phyloP scores from a whole-genome alignment of 2,888 invertebrate species.

The Drosophila ustulata region DNA sequence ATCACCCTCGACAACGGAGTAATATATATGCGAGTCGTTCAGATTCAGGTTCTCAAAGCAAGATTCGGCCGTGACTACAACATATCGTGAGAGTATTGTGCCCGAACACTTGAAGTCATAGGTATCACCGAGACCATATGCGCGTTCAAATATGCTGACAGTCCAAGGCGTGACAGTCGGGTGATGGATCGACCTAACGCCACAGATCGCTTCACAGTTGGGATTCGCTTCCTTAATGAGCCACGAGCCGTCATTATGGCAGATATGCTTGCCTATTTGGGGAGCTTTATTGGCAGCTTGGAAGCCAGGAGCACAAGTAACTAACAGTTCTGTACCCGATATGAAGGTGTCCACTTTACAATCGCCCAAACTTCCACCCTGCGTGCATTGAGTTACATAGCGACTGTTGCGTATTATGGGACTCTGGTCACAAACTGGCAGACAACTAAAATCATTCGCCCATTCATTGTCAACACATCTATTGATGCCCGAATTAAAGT shows the following conservation, averaged over 20 bases:
- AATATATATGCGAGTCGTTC: background rate
- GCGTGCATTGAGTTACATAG: conserved; percentile 7
- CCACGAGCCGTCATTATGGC: conserved; percentile 73
- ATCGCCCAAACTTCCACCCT: background rate
- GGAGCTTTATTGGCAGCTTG: background rate
- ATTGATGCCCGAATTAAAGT: conserved; percentile 9
- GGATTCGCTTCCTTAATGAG: conserved; percentile 38
- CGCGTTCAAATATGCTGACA: conserved; percentile 38
- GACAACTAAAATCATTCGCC: background rate
- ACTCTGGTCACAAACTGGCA: conserved; percentile 16
- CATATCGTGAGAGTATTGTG: conserved; percentile 34
- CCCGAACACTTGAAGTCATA: conserved; percentile 24
- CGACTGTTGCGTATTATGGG: background rate
- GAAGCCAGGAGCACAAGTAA: conserved; percentile 55
- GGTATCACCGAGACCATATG: background rate
- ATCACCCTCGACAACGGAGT: conserved; percentile 35
- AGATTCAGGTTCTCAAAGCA: background rate
- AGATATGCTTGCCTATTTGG: conserved; percentile 30
- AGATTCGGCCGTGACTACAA: conserved; percentile 24
- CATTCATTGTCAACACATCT: conserved; percentile 24
- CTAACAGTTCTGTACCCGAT: conserved; percentile 23
- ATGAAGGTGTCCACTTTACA: conserved; percentile 3
- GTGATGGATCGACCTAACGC: conserved; percentile 43
- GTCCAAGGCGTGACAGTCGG: conserved; percentile 71
- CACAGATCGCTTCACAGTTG: conserved; percentile 73